Percentiles rank a stretch among this genome's conserved stretches.
Conservation (phyloP, 1,140 invertebrate species). For the Pseudomyrmex gracilis region DNA sequence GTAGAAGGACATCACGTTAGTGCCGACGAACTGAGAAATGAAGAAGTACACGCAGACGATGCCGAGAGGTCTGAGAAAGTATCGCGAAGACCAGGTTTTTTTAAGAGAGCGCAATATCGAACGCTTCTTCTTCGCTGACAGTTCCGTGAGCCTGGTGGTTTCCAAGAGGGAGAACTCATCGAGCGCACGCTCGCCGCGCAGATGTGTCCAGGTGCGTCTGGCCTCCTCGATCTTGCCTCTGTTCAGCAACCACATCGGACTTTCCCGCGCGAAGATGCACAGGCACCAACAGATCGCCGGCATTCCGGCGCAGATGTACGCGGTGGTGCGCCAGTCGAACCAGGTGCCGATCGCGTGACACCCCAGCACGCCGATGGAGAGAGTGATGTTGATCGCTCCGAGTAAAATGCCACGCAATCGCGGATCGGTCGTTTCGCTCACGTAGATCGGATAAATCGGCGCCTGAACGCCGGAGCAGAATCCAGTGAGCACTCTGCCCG, state of each 20-base stretch:
- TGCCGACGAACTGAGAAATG: constrained; percentile 88
- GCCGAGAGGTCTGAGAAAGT: constrained; percentile 87
- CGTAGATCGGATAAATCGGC: constrained; percentile 84
- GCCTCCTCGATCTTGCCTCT: constrained; percentile 86
- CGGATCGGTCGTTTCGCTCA: constrained; percentile 86
- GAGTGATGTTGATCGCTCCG: constrained; percentile 85
- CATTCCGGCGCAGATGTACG: constrained; percentile 85
- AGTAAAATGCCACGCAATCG: constrained; percentile 87
- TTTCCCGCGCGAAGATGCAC: constrained; percentile 88
- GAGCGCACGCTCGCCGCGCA: constrained; percentile 58
- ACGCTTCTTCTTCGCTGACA: not conserved
- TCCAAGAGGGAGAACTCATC: constrained; percentile 66
- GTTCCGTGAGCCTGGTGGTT: not conserved
- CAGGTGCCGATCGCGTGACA: constrained; percentile 88
- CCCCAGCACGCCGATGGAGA: constrained; percentile 86
- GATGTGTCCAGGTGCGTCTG: constrained; percentile 81
- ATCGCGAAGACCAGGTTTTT: constrained; percentile 13
- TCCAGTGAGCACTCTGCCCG: constrained; percentile 90
- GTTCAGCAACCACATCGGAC: constrained; percentile 89
- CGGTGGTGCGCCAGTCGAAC: constrained; percentile 87
- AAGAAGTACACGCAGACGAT: constrained; percentile 88
- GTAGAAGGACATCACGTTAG: constrained; percentile 91
- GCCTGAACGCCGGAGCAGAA: constrained; percentile 86
- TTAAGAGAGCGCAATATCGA: constrained; percentile 17
- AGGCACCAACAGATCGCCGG: constrained; percentile 84